Evolutionary conservation across 2,797 vertebrate species (phyloP).

Genomic region (Menidia menidia): DNA sequence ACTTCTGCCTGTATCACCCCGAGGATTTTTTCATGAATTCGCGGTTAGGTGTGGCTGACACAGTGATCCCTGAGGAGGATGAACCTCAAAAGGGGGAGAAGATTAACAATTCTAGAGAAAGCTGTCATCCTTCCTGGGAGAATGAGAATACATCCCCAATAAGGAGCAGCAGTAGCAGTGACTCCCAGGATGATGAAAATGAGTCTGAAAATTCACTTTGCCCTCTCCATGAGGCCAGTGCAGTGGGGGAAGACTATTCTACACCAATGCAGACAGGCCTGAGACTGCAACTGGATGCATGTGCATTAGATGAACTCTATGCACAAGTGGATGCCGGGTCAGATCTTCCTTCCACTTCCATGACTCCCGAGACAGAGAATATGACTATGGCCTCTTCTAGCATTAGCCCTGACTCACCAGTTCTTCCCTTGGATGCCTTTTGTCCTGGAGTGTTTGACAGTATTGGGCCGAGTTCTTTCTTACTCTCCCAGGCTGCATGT

Average conservation of each 20-base stretch:
- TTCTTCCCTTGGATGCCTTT: slow-evolving; percentile 79
- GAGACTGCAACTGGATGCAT: slow-evolving; percentile 78
- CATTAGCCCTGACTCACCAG: slow-evolving; percentile 74
- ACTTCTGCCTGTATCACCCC: slow-evolving; percentile 65
- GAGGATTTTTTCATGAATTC: slow-evolving; percentile 63
- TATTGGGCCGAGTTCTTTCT: slow-evolving; percentile 69
- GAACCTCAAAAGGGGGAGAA: slow-evolving; percentile 68
- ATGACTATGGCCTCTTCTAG: slow-evolving; percentile 76
- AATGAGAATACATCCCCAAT: slow-evolving; percentile 73
- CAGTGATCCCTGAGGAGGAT: slow-evolving; percentile 74
- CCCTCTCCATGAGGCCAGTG: slow-evolving; percentile 62
- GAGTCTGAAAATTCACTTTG: slow-evolving; percentile 76
- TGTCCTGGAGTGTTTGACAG: slow-evolving; percentile 79
- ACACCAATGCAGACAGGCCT: slow-evolving; percentile 69
- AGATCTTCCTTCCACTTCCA: slow-evolving; percentile 53
- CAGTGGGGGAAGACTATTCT: slow-evolving; percentile 44
- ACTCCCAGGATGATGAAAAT: slow-evolving; percentile 78
- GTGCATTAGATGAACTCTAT: slow-evolving; percentile 75
- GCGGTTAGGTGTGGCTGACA: slow-evolving; percentile 56
- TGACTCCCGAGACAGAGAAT: slow-evolving; percentile 76
- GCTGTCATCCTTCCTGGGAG: slow-evolving; percentile 78
- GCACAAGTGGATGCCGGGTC: slow-evolving; percentile 51
- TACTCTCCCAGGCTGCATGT: slow-evolving; percentile 77
- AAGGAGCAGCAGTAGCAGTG: slow-evolving; percentile 80
- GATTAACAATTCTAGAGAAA: slow-evolving; percentile 66